Evolutionary conservation across 2,113 vertebrate genomes (phyloP), one percentile per base, ranked within the genome.

Genomic region (Aegypius monachus): DNA sequence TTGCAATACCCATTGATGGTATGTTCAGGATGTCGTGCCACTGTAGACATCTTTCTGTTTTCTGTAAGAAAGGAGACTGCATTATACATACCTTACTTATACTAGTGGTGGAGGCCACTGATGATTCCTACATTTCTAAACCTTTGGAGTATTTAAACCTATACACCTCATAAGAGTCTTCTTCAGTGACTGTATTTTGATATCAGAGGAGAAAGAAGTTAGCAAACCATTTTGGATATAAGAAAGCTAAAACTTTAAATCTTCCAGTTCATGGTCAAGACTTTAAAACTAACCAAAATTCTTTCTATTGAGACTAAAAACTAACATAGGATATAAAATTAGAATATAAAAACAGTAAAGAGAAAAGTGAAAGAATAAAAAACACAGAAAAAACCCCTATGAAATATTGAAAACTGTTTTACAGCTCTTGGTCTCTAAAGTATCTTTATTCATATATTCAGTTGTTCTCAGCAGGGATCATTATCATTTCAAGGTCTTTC

Each of bases 321-420:
- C 13, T 59, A 81, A 73, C 29, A 23, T 4, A 68, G 32, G 59
- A 77, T 40, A 5, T 32, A 62, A 34, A 79, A 22, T 0, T 18
- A 58, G 7, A 53, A 53, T 55, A 36, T 50, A 55, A n/a, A 88
- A 59, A 6, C 13, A 63, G 1, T 13, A 81, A 73, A 82, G 47
- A 67, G 19, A 59, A 90, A 53, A 72, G 4, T 55, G 27, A 86
- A 81, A 27, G 1, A 20, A 40, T 55, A 81, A 78, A 81, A 6
- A 47, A 66, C 27, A 48, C 6, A 43, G 53, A 34, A 71, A 43
- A 81, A 31, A 0, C 0, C 6, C 7, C 59, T 2, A 6, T 66
- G 4, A 86, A 61, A 52, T 74, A 7, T 6, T 86, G 16, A 79
- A 73, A 79, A 82, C 9, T 45, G 1, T 42, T 79, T 59, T 70